Evolutionary conservation across 2,797 vertebrate species (phyloP).

Genomic region (Microtus agrestis): DNA sequence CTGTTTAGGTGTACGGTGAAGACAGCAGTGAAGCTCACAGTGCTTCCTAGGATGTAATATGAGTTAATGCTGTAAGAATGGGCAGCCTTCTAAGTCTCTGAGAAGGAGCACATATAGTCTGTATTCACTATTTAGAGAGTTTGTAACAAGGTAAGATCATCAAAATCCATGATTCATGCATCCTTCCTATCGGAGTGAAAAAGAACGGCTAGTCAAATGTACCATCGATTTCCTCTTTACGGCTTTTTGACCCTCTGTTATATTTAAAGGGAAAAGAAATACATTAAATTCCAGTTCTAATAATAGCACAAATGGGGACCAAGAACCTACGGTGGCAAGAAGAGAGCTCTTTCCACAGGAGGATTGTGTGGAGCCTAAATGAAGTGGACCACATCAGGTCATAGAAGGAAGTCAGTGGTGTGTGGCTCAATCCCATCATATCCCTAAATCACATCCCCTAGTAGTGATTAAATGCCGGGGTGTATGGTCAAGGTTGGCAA

Average conservation of each 20-base stretch:
- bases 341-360: constrained; percentile 41
- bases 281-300: constrained; percentile 75
- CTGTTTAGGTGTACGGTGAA: not conserved
- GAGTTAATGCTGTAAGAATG: constrained; percentile 10
- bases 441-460: not conserved
- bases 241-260: constrained; percentile 67
- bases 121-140: constrained; percentile 47
- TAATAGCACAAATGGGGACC: constrained; percentile 49
- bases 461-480: not conserved
- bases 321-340: not conserved
- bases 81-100: not conserved
- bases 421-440: constrained; percentile 10
- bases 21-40: not conserved
- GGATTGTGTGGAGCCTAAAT: constrained; percentile 22
- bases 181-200: not conserved
- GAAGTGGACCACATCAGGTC: not conserved
- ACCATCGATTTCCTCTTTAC: constrained; percentile 71
- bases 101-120: constrained; percentile 17
- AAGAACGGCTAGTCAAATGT: constrained; percentile 70
- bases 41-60: not conserved
- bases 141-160: constrained; percentile 8
- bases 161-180: constrained; percentile 34
- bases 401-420: constrained; percentile 11
- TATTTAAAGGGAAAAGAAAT: constrained; percentile 71
- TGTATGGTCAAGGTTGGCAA: not conserved